Conservation (phyloP, 2,888 invertebrate species). For the Trichogramma dendrolimi region DNA sequence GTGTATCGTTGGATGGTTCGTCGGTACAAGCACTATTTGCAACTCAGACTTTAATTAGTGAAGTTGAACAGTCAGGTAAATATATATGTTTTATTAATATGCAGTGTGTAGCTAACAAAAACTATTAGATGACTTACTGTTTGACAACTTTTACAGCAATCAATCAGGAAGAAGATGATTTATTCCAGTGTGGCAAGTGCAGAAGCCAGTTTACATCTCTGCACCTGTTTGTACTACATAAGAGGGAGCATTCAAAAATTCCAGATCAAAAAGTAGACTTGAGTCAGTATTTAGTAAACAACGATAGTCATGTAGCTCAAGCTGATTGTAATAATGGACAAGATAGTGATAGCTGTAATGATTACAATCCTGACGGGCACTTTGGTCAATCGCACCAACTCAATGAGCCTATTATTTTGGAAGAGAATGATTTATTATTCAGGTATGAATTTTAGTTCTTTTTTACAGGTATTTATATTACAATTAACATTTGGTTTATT, state of each 20-base stretch:
- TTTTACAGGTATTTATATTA: background rate
- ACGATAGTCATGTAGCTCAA: slow-evolving; percentile 39
- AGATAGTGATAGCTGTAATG: slow-evolving; percentile 30
- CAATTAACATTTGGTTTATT: background rate
- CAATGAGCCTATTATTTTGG: slow-evolving; percentile 46
- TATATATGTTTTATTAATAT: slow-evolving; percentile 4
- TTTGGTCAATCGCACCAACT: slow-evolving; percentile 42
- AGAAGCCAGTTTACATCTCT: slow-evolving; percentile 63
- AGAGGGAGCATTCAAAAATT: slow-evolving; percentile 52
- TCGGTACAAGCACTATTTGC: slow-evolving; percentile 47
- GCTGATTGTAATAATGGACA: slow-evolving; percentile 37
- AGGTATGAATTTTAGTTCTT: slow-evolving; percentile 36
- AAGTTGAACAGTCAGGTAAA: slow-evolving; percentile 47
- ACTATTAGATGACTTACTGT: too few species aligned
- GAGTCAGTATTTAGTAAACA: slow-evolving; percentile 45
- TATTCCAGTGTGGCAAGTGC: slow-evolving; percentile 68
- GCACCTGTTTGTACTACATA: slow-evolving; percentile 60
- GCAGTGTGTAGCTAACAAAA: background rate
- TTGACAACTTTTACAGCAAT: slow-evolving; percentile 35
- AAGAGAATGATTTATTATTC: slow-evolving; percentile 48
- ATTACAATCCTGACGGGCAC: slow-evolving; percentile 42
- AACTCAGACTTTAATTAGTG: slow-evolving; percentile 45
- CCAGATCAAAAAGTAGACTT: slow-evolving; percentile 46
- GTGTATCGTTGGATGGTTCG: slow-evolving; percentile 46
- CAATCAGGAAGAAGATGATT: slow-evolving; percentile 60